Conservation (phyloP, 2,113 vertebrate genomes). For the Heterochromis multidens region DNA sequence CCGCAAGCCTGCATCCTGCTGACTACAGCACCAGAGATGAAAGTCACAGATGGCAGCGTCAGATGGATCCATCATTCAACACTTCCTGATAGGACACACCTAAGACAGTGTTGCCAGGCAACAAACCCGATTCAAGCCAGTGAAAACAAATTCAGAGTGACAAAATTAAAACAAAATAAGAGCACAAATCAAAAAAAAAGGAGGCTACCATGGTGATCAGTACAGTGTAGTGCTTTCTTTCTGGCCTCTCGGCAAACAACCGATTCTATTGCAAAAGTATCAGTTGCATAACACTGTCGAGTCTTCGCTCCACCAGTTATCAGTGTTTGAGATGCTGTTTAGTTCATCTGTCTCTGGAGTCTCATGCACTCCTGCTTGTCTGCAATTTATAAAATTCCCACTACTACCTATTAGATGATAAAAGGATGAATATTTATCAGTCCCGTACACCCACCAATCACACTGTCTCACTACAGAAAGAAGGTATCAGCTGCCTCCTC, state of each 20-base stretch:
- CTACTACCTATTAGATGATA: constrained; percentile 8
- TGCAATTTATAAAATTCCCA: not conserved
- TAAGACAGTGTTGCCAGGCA: constrained; percentile 46
- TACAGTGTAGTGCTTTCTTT: not conserved
- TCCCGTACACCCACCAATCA: not conserved
- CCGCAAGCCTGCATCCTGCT: not conserved
- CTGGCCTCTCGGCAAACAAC: not conserved
- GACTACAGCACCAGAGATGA: not conserved
- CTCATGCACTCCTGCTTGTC: not conserved
- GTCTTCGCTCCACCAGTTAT: not conserved
- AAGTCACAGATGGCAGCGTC: not conserved
- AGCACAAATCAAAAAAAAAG: not conserved
- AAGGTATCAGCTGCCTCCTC: not conserved
- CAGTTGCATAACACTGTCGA: constrained; percentile 1
- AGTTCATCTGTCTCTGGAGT: constrained; percentile 10
- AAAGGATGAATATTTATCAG: constrained; percentile 16
- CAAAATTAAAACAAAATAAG: not conserved
- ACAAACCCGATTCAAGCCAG: constrained; percentile 6
- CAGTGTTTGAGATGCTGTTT: not conserved
- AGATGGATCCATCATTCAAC: not conserved
- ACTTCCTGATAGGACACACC: constrained; percentile 22
- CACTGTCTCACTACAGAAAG: not conserved
- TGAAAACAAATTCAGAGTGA: constrained; percentile 7
- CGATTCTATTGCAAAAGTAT: not conserved
- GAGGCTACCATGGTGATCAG: constrained; percentile 1